phyloP scores from a whole-genome alignment of 2,888 invertebrate genomes.

The Lepidochitona cinerea region DNA sequence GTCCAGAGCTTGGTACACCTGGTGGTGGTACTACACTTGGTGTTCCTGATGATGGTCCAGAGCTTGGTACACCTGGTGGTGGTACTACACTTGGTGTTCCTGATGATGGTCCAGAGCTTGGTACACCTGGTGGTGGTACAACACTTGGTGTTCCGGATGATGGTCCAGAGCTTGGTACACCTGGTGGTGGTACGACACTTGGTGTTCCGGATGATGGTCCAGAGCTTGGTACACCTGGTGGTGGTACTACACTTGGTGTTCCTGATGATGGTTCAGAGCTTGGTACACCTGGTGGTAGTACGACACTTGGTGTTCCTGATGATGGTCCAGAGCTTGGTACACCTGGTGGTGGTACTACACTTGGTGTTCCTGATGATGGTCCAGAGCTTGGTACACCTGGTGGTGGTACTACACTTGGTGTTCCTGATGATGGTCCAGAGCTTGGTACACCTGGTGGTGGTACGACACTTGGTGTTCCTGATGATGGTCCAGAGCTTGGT shows the following conservation, averaged over 20 bases:
- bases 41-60: background rate
- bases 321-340: background rate
- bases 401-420: background rate
- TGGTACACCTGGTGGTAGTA: background rate
- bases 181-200: background rate
- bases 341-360: background rate
- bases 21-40: background rate
- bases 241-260: background rate
- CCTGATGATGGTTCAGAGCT: background rate
- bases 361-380: background rate
- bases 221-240: too few relatives aligned
- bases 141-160: background rate
- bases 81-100: background rate
- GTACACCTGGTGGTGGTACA: background rate
- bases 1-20: too few relatives aligned
- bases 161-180: background rate
- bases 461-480: background rate
- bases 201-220: too few relatives aligned
- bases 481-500: background rate
- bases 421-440: background rate
- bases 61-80: background rate
- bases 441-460: background rate
- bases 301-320: background rate
- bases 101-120: background rate
- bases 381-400: background rate